phyloP scores from a whole-genome alignment of 53 echinoderm and acorn worm genomes.

The Echinarachnius parma region DNA sequence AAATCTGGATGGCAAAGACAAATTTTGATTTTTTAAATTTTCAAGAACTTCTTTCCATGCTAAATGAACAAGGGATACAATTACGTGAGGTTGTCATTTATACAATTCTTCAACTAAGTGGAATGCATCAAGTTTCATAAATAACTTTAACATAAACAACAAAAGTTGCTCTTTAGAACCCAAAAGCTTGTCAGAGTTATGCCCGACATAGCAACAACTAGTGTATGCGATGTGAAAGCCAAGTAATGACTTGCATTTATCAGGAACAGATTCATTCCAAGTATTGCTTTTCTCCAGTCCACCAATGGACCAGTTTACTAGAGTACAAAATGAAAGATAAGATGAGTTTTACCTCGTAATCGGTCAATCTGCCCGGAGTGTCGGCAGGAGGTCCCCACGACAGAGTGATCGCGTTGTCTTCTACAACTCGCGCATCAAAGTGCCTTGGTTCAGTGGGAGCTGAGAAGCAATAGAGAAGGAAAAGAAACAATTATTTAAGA shows the following conservation, averaged over 20 bases:
- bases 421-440: conserved; percentile 41
- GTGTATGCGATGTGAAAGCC: no score
- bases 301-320: neutral
- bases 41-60: neutral
- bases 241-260: no score
- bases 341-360: conserved; percentile 37
- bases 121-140: no score
- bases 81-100: no score
- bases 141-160: no score
- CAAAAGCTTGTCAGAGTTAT: no score
- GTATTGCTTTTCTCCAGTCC: no score
- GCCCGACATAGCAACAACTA: no score
- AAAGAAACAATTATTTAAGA: neutral
- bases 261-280: no score
- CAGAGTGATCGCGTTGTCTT: conserved; percentile 56
- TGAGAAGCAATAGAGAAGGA: neutral
- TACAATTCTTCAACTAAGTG: no score
- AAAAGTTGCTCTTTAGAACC: no score
- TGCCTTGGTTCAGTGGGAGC: conserved; percentile 61
- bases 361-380: conserved; percentile 39
- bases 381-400: conserved; percentile 59
- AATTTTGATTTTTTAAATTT: neutral
- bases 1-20: conserved; percentile 54
- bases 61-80: neutral
- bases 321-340: neutral